Base-by-base conservation (phyloP, 2,113 vertebrate genomes). In the Bubo blakistoni region DNA sequence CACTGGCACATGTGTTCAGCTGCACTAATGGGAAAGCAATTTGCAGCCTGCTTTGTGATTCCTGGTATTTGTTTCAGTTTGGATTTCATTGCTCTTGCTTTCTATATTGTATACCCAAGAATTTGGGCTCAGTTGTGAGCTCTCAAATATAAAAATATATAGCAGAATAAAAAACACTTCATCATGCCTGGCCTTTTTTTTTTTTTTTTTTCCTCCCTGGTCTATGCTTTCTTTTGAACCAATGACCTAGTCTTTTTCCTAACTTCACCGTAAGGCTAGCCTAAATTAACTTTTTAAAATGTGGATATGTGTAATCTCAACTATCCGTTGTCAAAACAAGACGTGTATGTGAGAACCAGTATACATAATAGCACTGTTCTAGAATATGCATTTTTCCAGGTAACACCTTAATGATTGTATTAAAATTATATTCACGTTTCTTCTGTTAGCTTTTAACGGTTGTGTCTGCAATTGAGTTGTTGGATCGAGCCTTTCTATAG, bases 161-260 rank as follows among this genome's bases (percentile, higher is more conserved):
- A 97, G 86, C 97, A 97, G 92, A 98, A 98, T 98, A 98, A 98
- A 98, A 97, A 93, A 65, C 97, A 97, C 88, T 98, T 97, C 97
- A 86, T 89, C 84, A 32, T 21, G 88, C 80, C 81, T 93, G 97
- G 71, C 81, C n/a, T 92, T 90, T 87, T 88, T 86, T n/a, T 44
- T 26, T 76, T 32, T 58, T 46, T 44, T 13, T 52, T 21, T 42
- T 18, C 34, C 44, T 65, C 73, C 73, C 65, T 85, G 26, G 13
- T 91, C 87, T 82, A 29, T 85, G 79, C 88, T 96, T 94, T 81
- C 47, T 82, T 82, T 94, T 66, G 63, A 97, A 66, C 49, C 34
- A 42, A 21, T 22, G 14, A 87, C 57, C 61, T 90, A 58, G 34
- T 79, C 32, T 73, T 74, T 80, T 24, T 74, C 38, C 36, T 88